Base-by-base conservation (phyloP, 2,888 invertebrate species). In the Macrophya annulata region DNA sequence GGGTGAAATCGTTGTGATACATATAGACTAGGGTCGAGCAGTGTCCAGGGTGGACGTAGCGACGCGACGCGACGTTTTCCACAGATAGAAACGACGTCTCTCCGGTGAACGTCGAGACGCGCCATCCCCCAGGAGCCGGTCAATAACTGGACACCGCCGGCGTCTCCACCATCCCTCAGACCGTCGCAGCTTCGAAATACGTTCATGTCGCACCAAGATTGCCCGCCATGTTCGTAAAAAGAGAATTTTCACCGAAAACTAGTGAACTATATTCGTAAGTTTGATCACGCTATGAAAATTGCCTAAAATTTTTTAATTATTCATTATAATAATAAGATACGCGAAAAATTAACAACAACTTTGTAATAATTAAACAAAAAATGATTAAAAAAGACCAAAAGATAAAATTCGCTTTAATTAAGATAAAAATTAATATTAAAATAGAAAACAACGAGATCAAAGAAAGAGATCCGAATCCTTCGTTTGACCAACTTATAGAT, bases 101-200 rank as follows among this genome's bases (percentile, higher is more conserved):
- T 51, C 43, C 17, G 21, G 59, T 48, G 51, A 40, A 65, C 84
- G 77, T 55, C 45, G 84, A 85, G 84, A 84, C 86, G 84, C 76
- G 87, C 86, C 86, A 88, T 88, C 88, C 89, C 90, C 88, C 90
- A 90, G 90, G 88, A 89, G 88, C 90, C 93, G 93, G 93, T 93
- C 93, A 93, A 93, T 93, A 93, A 92, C 92, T 92, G 93, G 93
- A 93, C 93, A 92, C 89, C 90, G 87, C 51, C 62, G 65, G 72
- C 82, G 85, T 88, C 89, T 87, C 88, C 89, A 86, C 87, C 88
- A 87, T 88, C 88, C 86, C 86, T 86, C 87, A 76, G n/a, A 40
- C 81, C 77, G 31, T 55, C 17, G 51, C 55, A 55, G 81, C 81
- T 15, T n/a, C 76, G 45, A 25, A 76, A 76, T 76, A 77, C 77